Evolutionary conservation across 2,113 vertebrate genomes (phyloP).

Genomic region (Nibea albiflora): DNA sequence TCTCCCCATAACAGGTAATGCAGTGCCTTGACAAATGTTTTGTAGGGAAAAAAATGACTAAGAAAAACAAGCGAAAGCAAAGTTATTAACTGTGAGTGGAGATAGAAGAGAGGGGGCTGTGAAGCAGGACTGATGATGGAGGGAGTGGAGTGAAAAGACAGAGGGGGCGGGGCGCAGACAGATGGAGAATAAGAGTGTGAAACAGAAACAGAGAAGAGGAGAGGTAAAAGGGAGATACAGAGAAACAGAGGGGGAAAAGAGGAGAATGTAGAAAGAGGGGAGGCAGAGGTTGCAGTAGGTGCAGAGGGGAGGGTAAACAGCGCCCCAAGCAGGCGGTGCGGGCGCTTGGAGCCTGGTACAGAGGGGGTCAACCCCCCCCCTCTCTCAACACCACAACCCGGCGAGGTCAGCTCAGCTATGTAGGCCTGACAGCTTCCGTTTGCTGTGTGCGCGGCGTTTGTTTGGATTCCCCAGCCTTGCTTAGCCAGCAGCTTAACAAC

Average conservation of each 20-base stretch:
- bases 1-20: constrained; percentile 69
- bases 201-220: constrained; percentile 48
- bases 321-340: constrained; percentile 79
- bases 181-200: constrained; percentile 52
- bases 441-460: constrained; percentile 91
- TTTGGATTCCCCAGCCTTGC: constrained; percentile 92
- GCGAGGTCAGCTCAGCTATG: constrained; percentile 92
- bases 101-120: constrained; percentile 59
- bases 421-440: constrained; percentile 92
- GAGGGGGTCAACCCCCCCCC: constrained; percentile 76
- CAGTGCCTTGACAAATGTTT: constrained; percentile 68
- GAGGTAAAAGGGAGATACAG: constrained; percentile 26
- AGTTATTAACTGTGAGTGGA: constrained; percentile 74
- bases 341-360: constrained; percentile 91
- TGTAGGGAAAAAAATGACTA: constrained; percentile 44
- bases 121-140: constrained; percentile 65
- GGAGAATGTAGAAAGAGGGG: constrained; percentile 72
- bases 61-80: constrained; percentile 69
- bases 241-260: constrained; percentile 51
- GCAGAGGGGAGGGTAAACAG: constrained; percentile 89
- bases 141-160: constrained; percentile 33
- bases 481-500: constrained; percentile 94
- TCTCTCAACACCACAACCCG: constrained; percentile 53
- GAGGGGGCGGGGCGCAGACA: neutral
- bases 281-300: constrained; percentile 83